A percentile compares a stretch with the other conserved stretches of the same genome.
Evolutionary conservation across 2,113 vertebrate species (phyloP).

Genomic region (Notiomystis cincta): DNA sequence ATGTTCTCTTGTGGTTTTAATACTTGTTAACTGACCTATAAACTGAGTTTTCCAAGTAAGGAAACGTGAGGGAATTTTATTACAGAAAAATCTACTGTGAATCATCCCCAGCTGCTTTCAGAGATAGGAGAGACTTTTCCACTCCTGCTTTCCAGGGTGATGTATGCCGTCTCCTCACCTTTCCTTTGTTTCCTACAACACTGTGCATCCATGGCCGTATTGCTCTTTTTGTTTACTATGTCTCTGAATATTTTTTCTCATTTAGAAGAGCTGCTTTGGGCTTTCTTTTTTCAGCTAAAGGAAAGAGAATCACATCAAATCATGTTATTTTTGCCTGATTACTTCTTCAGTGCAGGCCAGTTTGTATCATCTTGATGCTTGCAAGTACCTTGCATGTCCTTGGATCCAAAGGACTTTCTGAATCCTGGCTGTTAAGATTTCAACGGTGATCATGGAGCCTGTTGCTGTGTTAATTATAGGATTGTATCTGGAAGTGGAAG

Average conservation of each 20-base stretch:
- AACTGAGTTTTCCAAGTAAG: conserved; percentile 70
- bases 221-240: not conserved
- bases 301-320: not conserved
- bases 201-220: not conserved
- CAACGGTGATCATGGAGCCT: not conserved
- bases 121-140: conserved; percentile 40
- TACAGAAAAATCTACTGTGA: conserved; percentile 47
- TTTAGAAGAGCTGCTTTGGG: not conserved
- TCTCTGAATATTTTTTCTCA: not conserved
- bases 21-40: conserved; percentile 73
- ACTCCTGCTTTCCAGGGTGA: conserved; percentile 1
- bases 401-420: not conserved
- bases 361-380: not conserved
- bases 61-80: conserved; percentile 62
- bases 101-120: conserved; percentile 49
- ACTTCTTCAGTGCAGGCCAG: not conserved
- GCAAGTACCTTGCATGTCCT: not conserved
- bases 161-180: not conserved
- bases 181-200: conserved; percentile 20
- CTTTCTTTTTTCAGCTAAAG: not conserved
- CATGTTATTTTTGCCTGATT: not conserved
- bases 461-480: not conserved
- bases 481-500: not conserved
- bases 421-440: not conserved
- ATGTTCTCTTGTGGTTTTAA: conserved; percentile 71